These are phyloP conservation scores for Megathymus violae DNA, from an alignment of 1,140 invertebrate species.

Conservation along the genomic window DNA sequence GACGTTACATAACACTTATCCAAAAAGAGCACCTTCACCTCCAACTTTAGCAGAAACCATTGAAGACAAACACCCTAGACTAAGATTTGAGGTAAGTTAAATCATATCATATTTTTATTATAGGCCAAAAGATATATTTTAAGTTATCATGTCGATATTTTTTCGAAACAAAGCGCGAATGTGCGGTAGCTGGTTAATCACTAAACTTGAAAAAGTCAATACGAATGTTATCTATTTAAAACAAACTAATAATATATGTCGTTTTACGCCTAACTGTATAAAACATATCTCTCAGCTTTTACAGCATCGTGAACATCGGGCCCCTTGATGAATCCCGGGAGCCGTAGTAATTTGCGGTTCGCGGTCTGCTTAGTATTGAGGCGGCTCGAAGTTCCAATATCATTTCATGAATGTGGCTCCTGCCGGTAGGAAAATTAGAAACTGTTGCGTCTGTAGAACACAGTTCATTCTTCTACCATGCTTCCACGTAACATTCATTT, in stretches of 20 bases:
- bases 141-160: too few species aligned
- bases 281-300: too few species aligned
- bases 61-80: constrained; percentile 66
- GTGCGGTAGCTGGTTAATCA: too few species aligned
- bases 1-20: constrained; percentile 41
- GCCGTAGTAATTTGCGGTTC: constrained; percentile 4
- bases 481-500: too few species aligned
- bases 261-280: too few species aligned
- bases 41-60: constrained; percentile 42
- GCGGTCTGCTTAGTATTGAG: constrained; percentile 6
- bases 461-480: too few species aligned
- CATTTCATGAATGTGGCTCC: neutral
- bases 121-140: too few species aligned
- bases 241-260: too few species aligned
- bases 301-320: too few species aligned
- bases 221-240: too few species aligned
- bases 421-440: neutral
- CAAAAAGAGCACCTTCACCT: constrained; percentile 51
- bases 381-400: neutral
- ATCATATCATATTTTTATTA: neutral
- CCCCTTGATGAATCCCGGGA: neutral
- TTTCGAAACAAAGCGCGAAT: too few species aligned
- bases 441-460: neutral
- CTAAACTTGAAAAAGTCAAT: too few species aligned
- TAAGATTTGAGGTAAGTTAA: constrained; percentile 70